phyloP scores from a whole-genome alignment of 2,113 vertebrate genomes.

The Felis chaus region DNA sequence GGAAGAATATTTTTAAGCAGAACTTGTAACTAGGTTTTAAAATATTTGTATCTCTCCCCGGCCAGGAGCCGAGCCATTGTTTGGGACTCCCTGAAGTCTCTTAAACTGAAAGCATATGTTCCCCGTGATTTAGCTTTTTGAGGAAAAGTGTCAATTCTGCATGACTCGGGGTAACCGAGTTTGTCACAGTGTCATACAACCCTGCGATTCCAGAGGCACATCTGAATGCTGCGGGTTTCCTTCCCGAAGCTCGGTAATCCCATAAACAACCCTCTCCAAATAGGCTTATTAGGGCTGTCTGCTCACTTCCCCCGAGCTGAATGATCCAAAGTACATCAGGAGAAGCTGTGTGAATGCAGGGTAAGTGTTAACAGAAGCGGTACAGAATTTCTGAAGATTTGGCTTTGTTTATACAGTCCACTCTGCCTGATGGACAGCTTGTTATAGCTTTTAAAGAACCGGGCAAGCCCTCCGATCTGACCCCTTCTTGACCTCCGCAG shows the following conservation, averaged over 20 bases:
- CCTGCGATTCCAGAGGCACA: conserved; percentile 1
- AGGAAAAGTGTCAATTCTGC: conserved; percentile 41
- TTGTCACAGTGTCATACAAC: conserved; percentile 65
- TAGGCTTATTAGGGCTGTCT: conserved; percentile 77
- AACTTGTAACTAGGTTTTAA: conserved; percentile 25
- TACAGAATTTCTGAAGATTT: conserved; percentile 84
- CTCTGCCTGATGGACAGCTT: conserved; percentile 87
- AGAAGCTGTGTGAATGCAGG: conserved; percentile 78
- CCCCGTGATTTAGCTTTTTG: conserved; percentile 41
- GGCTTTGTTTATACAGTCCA: conserved; percentile 85
- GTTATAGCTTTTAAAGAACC: conserved; percentile 88
- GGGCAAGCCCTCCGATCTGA: conserved; percentile 86
- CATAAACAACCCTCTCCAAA: conserved; percentile 73
- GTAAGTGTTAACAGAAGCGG: conserved; percentile 87
- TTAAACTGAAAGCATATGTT: conserved; percentile 61
- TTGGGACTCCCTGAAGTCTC: background rate
- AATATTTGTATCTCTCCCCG: background rate
- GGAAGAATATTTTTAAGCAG: background rate
- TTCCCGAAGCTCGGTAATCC: conserved; percentile 47
- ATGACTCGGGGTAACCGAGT: conserved; percentile 25
- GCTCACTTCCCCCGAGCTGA: conserved; percentile 72
- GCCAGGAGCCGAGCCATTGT: background rate
- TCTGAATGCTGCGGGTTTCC: conserved; percentile 49
- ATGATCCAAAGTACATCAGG: conserved; percentile 77
- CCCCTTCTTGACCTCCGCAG: conserved; percentile 87